phyloP scores from a whole-genome alignment of 1,140 invertebrate genomes.

The Cherax destructor region DNA sequence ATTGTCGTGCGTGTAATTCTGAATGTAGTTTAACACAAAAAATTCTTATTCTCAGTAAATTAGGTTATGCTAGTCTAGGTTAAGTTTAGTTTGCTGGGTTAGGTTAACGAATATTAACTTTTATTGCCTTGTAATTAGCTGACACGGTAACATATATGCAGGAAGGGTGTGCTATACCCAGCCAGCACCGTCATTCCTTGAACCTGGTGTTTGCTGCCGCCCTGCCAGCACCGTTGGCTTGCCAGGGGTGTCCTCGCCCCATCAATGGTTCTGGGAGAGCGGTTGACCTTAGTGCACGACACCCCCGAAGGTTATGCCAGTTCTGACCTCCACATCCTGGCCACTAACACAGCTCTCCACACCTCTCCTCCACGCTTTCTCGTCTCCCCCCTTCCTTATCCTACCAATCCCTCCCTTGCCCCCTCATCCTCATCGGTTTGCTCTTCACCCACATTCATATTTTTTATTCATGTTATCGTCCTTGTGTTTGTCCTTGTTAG shows the following conservation, averaged over 20 bases:
- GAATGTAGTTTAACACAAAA: too few relatives aligned
- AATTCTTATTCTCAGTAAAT: too few relatives aligned
- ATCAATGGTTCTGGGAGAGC: not conserved
- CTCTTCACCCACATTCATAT: not conserved
- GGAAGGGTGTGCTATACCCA: too few relatives aligned
- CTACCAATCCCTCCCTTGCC: not conserved
- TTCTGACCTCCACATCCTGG: not conserved
- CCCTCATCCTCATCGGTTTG: not conserved
- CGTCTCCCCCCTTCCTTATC: not conserved
- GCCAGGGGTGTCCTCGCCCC: not conserved
- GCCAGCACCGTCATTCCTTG: not conserved
- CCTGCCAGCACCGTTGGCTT: not conserved
- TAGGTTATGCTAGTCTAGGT: too few relatives aligned
- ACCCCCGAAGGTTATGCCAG: not conserved
- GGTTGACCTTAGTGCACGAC: conserved; percentile 1
- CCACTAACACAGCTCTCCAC: not conserved
- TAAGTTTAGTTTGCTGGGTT: too few relatives aligned
- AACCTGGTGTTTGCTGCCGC: not conserved
- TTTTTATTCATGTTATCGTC: not conserved
- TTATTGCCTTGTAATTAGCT: too few relatives aligned
- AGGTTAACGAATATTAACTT: too few relatives aligned
- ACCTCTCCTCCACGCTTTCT: not conserved
- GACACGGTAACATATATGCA: too few relatives aligned
- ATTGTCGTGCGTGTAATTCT: too few relatives aligned
- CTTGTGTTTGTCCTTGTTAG: not conserved